Base-by-base conservation (phyloP, 2,888 invertebrate species). In the Hydraecia micacea region DNA sequence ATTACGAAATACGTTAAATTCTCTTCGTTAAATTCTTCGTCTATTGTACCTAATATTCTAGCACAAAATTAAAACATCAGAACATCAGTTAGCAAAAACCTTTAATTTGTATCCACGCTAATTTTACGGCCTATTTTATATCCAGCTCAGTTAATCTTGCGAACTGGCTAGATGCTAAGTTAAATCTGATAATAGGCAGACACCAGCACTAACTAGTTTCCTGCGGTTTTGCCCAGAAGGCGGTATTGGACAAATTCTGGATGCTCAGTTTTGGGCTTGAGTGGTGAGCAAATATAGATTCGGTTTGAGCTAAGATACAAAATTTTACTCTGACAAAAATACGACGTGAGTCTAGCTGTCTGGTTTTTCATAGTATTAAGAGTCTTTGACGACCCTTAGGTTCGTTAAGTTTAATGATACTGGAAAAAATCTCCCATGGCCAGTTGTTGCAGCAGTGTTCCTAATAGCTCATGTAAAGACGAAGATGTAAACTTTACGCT, bases 171-270 rank as follows among this genome's bases (percentile, higher is more conserved):
- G 87, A 86, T 84, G 79, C 67, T 85, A 86, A 85, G 83, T 86
- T 84, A 87, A 87, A 90, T 91, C 90, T 87, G 88, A 90, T 90
- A 89, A 89, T 86, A 80, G 83, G 80, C 76, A 87, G 86, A 87
- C 79, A 84, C 78, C 65, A 77, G 73, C 68, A 32, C 55, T 81
- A 87, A 90, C 86, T 79, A 77, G 85, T 87, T 86, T 75, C 75
- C 67, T 77, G 80, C 74, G 86, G 87, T 79, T 86, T 84, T 79
- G 84, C 68, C 65, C 67, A 81, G 36, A 39, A 60, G 36, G 60
- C 66, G 68, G 77, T 77, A 66, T 69, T 32, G 52, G 18, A 36
- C 52, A 66, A 76, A 87, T 73, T 72, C n/a, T 68, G 70, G 42
- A 52, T 74, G n/a, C 21, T 63, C 58, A 67, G 60, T 63, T 63